Conservation (phyloP, 2,888 invertebrate genomes). For the Tortrix viridana region DNA sequence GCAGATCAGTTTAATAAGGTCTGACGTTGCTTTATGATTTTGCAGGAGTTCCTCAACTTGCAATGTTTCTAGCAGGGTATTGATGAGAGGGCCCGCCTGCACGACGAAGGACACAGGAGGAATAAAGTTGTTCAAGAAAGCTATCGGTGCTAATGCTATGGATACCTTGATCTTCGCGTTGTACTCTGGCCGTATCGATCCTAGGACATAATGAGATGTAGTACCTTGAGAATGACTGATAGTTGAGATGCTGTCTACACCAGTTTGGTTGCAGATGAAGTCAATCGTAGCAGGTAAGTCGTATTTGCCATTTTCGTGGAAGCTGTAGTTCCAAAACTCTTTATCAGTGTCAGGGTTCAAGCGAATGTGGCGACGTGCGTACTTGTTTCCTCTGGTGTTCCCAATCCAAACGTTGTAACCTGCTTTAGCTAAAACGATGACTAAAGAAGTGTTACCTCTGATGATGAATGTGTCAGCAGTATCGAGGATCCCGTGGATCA, state of each 20-base stretch:
- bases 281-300: conserved; percentile 88
- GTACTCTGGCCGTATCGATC: conserved; percentile 81
- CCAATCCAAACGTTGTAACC: conserved; percentile 81
- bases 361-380: conserved; percentile 82
- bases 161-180: conserved; percentile 83
- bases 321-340: conserved; percentile 83
- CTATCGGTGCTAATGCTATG: conserved; percentile 54
- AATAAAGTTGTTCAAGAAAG: not conserved
- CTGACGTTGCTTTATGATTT: not conserved
- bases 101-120: not conserved
- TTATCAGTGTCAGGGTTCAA: conserved; percentile 65
- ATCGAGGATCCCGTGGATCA: conserved; percentile 65
- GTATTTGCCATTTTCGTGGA: conserved; percentile 88
- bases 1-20: not conserved
- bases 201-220: conserved; percentile 83
- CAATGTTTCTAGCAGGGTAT: not conserved
- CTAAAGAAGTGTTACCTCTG: conserved; percentile 58
- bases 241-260: conserved; percentile 83
- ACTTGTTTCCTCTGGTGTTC: conserved; percentile 85
- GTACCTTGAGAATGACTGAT: conserved; percentile 90
- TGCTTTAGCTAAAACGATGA: conserved; percentile 70
- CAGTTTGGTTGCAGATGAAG: conserved; percentile 65
- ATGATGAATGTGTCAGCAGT: conserved; percentile 64
- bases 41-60: not conserved
- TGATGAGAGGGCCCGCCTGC: not conserved